A percentile compares a stretch with the other conserved stretches of the same genome.
phyloP scores from a whole-genome alignment of 2,113 vertebrate genomes.

The Typhlomys cinereus region DNA sequence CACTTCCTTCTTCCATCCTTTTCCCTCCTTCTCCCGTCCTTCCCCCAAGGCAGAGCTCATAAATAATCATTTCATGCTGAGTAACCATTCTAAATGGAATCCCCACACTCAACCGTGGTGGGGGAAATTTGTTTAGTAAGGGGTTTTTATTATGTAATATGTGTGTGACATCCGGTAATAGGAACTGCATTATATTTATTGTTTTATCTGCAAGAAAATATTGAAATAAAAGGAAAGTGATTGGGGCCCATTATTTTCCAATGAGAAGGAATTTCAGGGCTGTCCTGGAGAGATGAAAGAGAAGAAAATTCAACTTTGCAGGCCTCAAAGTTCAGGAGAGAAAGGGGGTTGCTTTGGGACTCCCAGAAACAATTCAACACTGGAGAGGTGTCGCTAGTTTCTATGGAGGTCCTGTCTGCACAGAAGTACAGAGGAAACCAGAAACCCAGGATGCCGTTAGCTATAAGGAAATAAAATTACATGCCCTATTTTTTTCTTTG shows the following conservation, averaged over 20 bases:
- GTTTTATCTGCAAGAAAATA: slow-evolving; percentile 82
- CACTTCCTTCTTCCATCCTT: no score
- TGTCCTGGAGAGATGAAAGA: neutral
- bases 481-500: neutral
- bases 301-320: neutral
- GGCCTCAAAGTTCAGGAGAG: neutral
- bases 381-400: neutral
- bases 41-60: slow-evolving; percentile 81
- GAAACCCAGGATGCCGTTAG: neutral
- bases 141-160: slow-evolving; percentile 84
- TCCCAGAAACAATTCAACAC: neutral
- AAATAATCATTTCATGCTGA: slow-evolving; percentile 84
- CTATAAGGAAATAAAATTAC: neutral
- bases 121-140: slow-evolving; percentile 85
- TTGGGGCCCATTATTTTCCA: slow-evolving; percentile 76
- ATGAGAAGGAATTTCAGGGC: slow-evolving; percentile 66
- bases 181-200: slow-evolving; percentile 83
- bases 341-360: neutral
- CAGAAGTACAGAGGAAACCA: neutral
- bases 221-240: slow-evolving; percentile 81
- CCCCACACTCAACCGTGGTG: slow-evolving; percentile 78
- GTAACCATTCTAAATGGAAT: slow-evolving; percentile 86
- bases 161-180: slow-evolving; percentile 84
- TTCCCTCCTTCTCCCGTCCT: slow-evolving; percentile 53
- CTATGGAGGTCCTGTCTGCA: neutral